Conservation (phyloP, 2,888 invertebrate species). For the Sialis lutaria region DNA sequence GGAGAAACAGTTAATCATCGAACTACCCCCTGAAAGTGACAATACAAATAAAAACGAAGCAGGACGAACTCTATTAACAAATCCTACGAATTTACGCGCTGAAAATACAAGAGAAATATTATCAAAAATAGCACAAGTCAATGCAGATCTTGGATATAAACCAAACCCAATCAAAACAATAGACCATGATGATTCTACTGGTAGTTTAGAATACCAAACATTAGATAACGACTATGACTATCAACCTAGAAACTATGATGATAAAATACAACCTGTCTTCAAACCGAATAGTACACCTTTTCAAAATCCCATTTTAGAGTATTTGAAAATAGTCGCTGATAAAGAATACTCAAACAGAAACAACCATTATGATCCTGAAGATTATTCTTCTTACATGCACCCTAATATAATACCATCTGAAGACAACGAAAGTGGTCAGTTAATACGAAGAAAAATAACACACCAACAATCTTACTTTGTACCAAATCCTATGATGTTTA, state of each 20-base stretch:
- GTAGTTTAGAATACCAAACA: conserved; percentile 7
- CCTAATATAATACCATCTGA: too few relatives aligned
- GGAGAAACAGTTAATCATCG: conserved; percentile 15
- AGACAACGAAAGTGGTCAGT: conserved; percentile 13
- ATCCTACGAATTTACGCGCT: conserved; percentile 8
- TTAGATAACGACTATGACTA: background rate
- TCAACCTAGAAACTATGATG: background rate
- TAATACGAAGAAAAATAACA: conserved; percentile 21
- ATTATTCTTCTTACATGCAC: too few relatives aligned
- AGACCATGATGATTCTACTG: conserved; percentile 5
- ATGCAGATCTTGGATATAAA: conserved; percentile 26
- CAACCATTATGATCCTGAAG: background rate
- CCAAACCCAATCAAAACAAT: background rate
- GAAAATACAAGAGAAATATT: conserved; percentile 28
- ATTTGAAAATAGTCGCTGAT: conserved; percentile 20
- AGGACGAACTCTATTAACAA: conserved; percentile 1
- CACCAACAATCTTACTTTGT: conserved; percentile 21
- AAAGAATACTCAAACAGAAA: conserved; percentile 15
- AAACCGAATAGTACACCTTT: conserved; percentile 8
- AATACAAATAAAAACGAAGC: conserved; percentile 3
- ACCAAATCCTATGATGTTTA: conserved; percentile 10
- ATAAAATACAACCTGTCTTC: background rate
- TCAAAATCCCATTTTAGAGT: conserved; percentile 11
- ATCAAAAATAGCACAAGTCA: conserved; percentile 35
- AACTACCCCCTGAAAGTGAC: conserved; percentile 10